phyloP scores from a whole-genome alignment of 2,888 invertebrate species.

The Malachius bipustulatus region DNA sequence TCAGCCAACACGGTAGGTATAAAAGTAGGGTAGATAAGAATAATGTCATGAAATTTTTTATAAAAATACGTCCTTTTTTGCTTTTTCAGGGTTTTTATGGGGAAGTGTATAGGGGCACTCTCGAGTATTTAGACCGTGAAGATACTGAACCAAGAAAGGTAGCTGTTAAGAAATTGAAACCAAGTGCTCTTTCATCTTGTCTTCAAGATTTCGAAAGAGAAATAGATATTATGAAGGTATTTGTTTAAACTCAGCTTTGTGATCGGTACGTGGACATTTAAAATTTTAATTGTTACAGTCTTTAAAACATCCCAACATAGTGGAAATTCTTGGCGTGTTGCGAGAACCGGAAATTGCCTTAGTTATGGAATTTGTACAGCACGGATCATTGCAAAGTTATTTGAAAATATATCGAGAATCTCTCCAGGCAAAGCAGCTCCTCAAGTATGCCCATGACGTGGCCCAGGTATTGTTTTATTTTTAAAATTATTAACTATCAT shows the following conservation, averaged over 20 bases:
- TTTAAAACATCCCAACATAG: constrained; percentile 76
- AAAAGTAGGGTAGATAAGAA: no score
- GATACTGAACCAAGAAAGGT: constrained; percentile 42
- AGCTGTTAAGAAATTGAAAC: constrained; percentile 56
- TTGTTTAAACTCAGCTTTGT: no score
- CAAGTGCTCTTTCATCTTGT: constrained; percentile 38
- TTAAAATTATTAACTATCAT: constrained; percentile 9
- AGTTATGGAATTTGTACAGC: constrained; percentile 81
- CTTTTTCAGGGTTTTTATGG: constrained; percentile 72
- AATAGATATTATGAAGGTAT: constrained; percentile 80
- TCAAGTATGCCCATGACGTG: constrained; percentile 72
- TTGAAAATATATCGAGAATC: constrained; percentile 61
- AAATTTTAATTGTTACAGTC: constrained; percentile 41
- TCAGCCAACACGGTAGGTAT: no score
- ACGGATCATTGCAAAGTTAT: constrained; percentile 73
- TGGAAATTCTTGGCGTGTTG: constrained; percentile 72
- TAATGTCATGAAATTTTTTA: no score
- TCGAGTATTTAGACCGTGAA: constrained; percentile 44
- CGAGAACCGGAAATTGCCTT: constrained; percentile 66
- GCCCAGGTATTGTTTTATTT: constrained; percentile 58
- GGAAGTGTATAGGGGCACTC: constrained; percentile 66
- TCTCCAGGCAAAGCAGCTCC: constrained; percentile 47
- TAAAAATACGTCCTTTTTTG: no score
- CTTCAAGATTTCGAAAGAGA: constrained; percentile 72
- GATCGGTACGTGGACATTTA: no score